Percentiles rank a stretch among this genome's conserved stretches.
phyloP scores from a whole-genome alignment of 2,113 vertebrate species.

The Zingel zingel region DNA sequence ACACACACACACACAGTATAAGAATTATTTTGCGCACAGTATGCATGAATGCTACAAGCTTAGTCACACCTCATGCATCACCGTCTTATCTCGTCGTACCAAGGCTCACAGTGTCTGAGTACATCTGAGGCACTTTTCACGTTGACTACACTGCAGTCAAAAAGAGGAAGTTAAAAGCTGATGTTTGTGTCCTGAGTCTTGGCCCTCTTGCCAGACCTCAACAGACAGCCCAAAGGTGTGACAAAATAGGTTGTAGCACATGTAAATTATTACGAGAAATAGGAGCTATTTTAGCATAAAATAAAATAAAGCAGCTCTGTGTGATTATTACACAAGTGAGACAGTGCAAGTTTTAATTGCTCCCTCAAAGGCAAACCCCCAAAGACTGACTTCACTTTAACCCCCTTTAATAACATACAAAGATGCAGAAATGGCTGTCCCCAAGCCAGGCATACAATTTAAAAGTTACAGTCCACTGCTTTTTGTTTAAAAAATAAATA shows the following conservation, averaged over 20 bases:
- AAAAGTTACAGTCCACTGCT: slow-evolving; percentile 60
- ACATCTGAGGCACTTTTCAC: slow-evolving; percentile 72
- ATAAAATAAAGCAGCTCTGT: slow-evolving; percentile 40
- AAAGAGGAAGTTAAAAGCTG: slow-evolving; percentile 69
- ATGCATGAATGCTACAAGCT: slow-evolving; percentile 70
- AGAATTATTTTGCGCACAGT: slow-evolving; percentile 24
- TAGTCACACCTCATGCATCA: slow-evolving; percentile 75
- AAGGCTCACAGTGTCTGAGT: slow-evolving; percentile 67
- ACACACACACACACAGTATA: slow-evolving; percentile 15
- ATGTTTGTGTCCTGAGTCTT: slow-evolving; percentile 62
- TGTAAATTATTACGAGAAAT: slow-evolving; percentile 54
- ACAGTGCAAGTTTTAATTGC: slow-evolving; percentile 44
- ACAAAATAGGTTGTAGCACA: slow-evolving; percentile 29
- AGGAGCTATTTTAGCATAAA: slow-evolving; percentile 24
- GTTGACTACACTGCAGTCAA: slow-evolving; percentile 59
- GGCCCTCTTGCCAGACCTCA: slow-evolving; percentile 61
- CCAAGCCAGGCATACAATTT: slow-evolving; percentile 9
- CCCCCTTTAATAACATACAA: slow-evolving; percentile 10
- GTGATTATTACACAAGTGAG: slow-evolving; percentile 31
- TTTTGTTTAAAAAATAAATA: slow-evolving; percentile 58
- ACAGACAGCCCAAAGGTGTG: slow-evolving; percentile 43
- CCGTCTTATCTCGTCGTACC: slow-evolving; percentile 62
- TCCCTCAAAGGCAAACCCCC: slow-evolving; percentile 22
- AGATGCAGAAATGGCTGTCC: slow-evolving; percentile 48
- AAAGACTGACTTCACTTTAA: slow-evolving; percentile 43